Evolutionary conservation across 2,888 invertebrate genomes (phyloP).

Genomic region (Sepioteuthis lessoniana): DNA sequence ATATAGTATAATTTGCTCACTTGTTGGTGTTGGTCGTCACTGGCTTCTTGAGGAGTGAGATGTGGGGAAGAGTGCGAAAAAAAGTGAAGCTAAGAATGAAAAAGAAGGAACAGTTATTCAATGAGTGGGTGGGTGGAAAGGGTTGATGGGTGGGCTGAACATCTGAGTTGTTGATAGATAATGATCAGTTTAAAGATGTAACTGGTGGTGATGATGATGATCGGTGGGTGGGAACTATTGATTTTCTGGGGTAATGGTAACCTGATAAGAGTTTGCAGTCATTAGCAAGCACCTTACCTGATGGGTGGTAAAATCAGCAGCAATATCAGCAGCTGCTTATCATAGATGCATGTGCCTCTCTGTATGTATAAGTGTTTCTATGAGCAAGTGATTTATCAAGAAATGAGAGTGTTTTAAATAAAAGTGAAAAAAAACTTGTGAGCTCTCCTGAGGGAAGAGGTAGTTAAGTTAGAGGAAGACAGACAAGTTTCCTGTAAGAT

Average conservation of each 20-base stretch:
- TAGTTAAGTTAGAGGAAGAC: neutral
- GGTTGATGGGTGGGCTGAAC: neutral
- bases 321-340: neutral
- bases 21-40: conserved; percentile 15
- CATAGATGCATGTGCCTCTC: neutral
- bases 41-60: neutral
- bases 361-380: neutral
- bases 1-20: conserved; percentile 10
- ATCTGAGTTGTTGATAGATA: neutral
- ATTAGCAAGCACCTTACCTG: neutral
- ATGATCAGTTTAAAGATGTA: neutral
- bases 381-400: neutral
- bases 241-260: neutral
- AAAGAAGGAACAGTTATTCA: conserved; percentile 33
- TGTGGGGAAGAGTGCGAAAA: neutral
- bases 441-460: neutral
- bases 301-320: neutral
- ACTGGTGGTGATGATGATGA: neutral
- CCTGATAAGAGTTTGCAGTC: neutral
- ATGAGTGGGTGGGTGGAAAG: neutral
- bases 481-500: neutral
- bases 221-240: neutral
- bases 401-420: neutral
- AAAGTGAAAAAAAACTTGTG: neutral
- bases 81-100: conserved; percentile 33